Evolutionary conservation across 2,797 vertebrate species (phyloP), one percentile per base, ranked within the genome.

Genomic region (Rallus crepitans): DNA sequence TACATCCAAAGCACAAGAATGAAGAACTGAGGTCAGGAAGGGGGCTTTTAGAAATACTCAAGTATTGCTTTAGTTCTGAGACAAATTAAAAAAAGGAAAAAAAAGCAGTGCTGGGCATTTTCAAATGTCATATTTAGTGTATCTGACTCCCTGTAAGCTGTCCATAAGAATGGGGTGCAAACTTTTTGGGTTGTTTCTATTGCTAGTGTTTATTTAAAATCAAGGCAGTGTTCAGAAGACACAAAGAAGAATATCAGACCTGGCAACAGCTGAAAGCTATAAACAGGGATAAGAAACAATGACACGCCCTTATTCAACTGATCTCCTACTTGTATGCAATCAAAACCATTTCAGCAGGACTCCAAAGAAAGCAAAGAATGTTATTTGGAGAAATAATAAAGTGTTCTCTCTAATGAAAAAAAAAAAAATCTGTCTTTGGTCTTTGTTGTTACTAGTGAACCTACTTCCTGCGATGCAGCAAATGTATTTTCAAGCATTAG

Each of bases 371-470:
- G 77, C 89, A 93, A 84, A 86, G 61, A 75, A 85, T 82, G 64
- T 72, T 90, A 68, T 75, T 61, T 69, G 92, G 86, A 94, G 81
- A 77, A 95, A 94, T 92, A 96, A 95, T 94, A 94, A 97, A 96
- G 56, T 90, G 50, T 66, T 92, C 24, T 89, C 70, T 80, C 40
- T 89, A 93, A 78, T 59, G 42, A 66, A 93, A 91, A 92, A 52
- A 90, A 35, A 92, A 27, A 50, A 88, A 64, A 37, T 30, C 53
- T 94, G 83, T n/a, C 68, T 82, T 86, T 82, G 65, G n/a, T 82
- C 37, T 87, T 84, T 85, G 52, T 81, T 95, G 53, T 94, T 93
- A 48, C 30, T 81, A 69, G 39, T 75, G 75, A 87, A 78, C 52
- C 24, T 61, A 27, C n/a, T 85, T 56, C 52, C 60, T 90, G 59